Conservation (phyloP, 2,888 invertebrate species). For the Amblyteles armatorius region DNA sequence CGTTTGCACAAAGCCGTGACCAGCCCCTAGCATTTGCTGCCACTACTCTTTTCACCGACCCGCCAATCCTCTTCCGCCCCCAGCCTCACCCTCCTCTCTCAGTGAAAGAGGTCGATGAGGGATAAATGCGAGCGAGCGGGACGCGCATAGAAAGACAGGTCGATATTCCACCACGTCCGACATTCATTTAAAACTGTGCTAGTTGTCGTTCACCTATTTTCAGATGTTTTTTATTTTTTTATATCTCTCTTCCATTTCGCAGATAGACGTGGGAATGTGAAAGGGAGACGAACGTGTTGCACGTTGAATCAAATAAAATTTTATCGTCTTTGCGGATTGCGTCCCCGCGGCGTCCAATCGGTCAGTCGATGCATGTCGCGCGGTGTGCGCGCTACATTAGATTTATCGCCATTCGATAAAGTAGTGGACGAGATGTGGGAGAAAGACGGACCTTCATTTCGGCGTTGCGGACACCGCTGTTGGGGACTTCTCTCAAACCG, state of each 20-base stretch:
- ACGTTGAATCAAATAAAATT: too few species aligned
- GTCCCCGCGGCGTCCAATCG: too few species aligned
- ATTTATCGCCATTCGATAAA: too few species aligned
- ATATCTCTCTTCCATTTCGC: background rate
- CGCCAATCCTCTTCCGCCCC: conserved; percentile 2
- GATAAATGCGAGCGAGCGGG: background rate
- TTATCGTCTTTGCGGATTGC: too few species aligned
- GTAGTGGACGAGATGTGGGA: too few species aligned
- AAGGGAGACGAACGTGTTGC: too few species aligned
- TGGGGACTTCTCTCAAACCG: too few species aligned
- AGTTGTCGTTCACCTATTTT: background rate
- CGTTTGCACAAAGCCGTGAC: conserved; percentile 57
- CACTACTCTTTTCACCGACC: conserved; percentile 42
- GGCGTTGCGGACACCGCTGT: too few species aligned
- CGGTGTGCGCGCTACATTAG: too few species aligned
- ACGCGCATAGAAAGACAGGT: background rate
- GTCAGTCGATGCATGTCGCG: too few species aligned
- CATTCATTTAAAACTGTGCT: conserved; percentile 22
- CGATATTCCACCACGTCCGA: conserved; percentile 6
- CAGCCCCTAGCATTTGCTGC: conserved; percentile 57
- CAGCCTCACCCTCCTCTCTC: background rate
- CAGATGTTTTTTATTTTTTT: conserved; percentile 13
- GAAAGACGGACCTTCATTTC: too few species aligned
- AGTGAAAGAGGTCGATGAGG: conserved; percentile 15
- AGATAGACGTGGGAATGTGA: background rate